Conservation (phyloP, 2,797 vertebrate genomes). For the Argentina silus region DNA sequence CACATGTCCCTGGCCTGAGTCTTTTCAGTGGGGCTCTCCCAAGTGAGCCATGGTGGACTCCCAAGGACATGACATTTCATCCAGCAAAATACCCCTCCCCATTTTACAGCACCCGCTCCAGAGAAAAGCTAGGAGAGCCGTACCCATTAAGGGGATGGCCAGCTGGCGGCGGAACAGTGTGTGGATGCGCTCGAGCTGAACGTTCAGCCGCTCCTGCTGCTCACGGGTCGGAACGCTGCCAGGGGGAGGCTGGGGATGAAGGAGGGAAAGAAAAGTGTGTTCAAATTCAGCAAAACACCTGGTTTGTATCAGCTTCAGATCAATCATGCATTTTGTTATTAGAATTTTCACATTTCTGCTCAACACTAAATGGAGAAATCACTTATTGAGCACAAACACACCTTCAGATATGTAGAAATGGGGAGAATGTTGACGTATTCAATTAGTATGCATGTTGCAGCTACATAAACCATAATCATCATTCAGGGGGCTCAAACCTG, state of each 20-base stretch:
- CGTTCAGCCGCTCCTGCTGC: slow-evolving; percentile 86
- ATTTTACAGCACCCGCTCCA: slow-evolving; percentile 39
- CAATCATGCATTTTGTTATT: background rate
- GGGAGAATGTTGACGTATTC: background rate
- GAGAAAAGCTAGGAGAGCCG: slow-evolving; percentile 48
- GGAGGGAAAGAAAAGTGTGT: slow-evolving; percentile 22
- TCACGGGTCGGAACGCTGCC: slow-evolving; percentile 84
- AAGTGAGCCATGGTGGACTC: slow-evolving; percentile 4
- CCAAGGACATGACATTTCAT: background rate
- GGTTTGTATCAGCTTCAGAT: slow-evolving; percentile 20
- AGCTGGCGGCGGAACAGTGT: slow-evolving; percentile 93
- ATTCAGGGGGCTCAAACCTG: slow-evolving; percentile 80
- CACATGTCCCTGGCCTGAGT: background rate
- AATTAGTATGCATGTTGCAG: background rate
- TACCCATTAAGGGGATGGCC: slow-evolving; percentile 91
- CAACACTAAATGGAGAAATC: background rate
- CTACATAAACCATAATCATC: background rate
- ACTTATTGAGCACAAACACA: background rate
- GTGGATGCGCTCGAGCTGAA: slow-evolving; percentile 91
- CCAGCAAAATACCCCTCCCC: slow-evolving; percentile 10
- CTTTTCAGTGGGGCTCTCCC: slow-evolving; percentile 15
- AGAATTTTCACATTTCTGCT: background rate
- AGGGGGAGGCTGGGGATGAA: slow-evolving; percentile 83
- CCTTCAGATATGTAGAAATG: background rate
- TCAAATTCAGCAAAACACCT: slow-evolving; percentile 18